Evolutionary conservation across 2,888 invertebrate species (phyloP), one percentile per base, ranked within the genome.

Genomic region (Ecliptopera silaceata): DNA sequence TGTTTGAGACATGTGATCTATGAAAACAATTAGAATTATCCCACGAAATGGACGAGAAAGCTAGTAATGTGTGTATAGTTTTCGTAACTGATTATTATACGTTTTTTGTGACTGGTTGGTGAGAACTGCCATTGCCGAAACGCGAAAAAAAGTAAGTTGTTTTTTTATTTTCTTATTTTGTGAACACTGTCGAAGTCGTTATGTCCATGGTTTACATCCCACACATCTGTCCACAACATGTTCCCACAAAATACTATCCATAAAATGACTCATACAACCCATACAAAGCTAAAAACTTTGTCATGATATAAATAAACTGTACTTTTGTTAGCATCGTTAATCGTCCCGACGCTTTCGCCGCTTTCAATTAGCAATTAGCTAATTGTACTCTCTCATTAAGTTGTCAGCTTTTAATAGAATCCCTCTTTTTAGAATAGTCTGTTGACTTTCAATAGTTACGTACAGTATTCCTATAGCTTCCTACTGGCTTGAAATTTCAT

Each of bases 1-100:
- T 69, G 70, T 71, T 66, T 74, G 84, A n/a, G n/a, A 78, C 80
- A 87, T 86, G 88, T 88, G 85, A 88, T 84, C 81, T 81, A 83
- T 84, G 83, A 85, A 82, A 86, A 84, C 84, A 80, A 71, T 78
- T 77, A 74, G 75, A 63, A 78, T 78, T 74, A 77, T 68, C 73
- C 70, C 71, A 76, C 81, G 84, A 84, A 82, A 86, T 86, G 86
- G 84, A 84, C 84, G 81, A 81, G 77, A 84, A 80, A 79, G 68
- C 74, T 78, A 26, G 18, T 48, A 31, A 10, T 48, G 12, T 5
- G 39, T 42, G 10, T 31, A 4, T 31, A 48, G 2, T 48, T 31
- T 31, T 15, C 13, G 2, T 82, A 74, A 77, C 61, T 70, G 54
- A 63, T 62, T 68, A 66, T 56, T 71, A 73, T 66, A 13, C 13